Base-by-base conservation (phyloP, 2,888 invertebrate species). In the Coecobrya sp. region DNA sequence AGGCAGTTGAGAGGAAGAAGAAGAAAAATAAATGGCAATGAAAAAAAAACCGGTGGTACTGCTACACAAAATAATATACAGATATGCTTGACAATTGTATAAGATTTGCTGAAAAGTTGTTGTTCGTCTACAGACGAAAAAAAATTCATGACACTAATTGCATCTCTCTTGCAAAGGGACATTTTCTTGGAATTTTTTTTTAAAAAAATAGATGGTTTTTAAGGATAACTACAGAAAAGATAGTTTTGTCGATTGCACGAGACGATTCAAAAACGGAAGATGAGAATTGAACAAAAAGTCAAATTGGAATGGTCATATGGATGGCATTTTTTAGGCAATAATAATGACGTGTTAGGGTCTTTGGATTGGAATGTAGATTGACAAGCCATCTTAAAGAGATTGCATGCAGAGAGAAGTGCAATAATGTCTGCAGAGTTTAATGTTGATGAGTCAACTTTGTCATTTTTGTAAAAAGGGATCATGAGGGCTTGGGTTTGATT, bases 281-380 rank as follows among this genome's bases (percentile, higher is more conserved):
- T 36, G 36, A 36, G 36, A 36, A 36, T 7, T 36, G 36, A 36
- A 36, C 36, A 36, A 36, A 36, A 36, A 36, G 36, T n/a, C n/a
- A n/a, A 36, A 36, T 4, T 36, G 36, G 2, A 7, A 7, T 36
- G 36, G 36, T 36, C 3, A 7, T 36, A 36, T 2, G 36, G 36
- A 49, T 7, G 11, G 49, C 11, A 49, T 13, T 7, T 49, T 1
- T 7, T 11, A 49, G 49, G 13, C 49, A 49, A 49, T 49, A 2
- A 55, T 16, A 0, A 55, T 4, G 8, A 5, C 1, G 19, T n/a
- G 5, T n/a, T 16, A 19, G 55, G 52, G 1, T n/a, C 19, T 68
- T 68, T 27, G n/a, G 73, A 76, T 45, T 76, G 73, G 73, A 76
- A 76, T 76, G 73, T 22, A 2, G 45, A 76, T 22, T 76, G 73